phyloP scores from a whole-genome alignment of 2,797 vertebrate genomes.

The Pachyuromys duprasi region DNA sequence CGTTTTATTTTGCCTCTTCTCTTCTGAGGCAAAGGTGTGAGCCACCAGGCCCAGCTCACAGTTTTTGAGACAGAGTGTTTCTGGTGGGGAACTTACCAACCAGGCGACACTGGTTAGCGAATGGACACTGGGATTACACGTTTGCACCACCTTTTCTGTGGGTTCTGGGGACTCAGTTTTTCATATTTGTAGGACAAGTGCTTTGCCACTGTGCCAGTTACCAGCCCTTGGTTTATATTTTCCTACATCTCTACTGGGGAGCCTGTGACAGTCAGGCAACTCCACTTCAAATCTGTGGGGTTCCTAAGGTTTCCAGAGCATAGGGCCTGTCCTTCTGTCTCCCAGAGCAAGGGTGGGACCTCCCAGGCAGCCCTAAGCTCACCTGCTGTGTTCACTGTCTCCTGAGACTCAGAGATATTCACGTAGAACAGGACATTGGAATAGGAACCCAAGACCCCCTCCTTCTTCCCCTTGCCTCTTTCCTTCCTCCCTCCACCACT shows the following conservation, averaged over 20 bases:
- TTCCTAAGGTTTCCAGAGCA: background rate
- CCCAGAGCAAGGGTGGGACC: background rate
- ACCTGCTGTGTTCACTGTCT: background rate
- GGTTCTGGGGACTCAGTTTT: background rate
- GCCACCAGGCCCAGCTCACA: background rate
- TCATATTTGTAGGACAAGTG: background rate
- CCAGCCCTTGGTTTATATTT: too few species aligned
- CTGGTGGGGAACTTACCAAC: background rate
- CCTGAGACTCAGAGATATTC: background rate
- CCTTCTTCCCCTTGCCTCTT: background rate
- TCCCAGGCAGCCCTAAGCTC: too few species aligned
- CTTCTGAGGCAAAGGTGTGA: background rate
- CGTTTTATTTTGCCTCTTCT: background rate
- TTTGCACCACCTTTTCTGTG: background rate
- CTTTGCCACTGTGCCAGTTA: background rate
- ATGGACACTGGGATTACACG: rapidly evolving
- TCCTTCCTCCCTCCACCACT: background rate
- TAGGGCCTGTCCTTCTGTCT: background rate
- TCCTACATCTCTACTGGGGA: background rate
- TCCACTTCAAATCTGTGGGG: background rate
- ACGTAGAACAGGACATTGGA: background rate
- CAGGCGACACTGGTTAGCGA: background rate
- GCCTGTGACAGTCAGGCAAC: background rate
- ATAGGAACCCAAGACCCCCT: too few species aligned
- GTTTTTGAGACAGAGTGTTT: background rate